These are phyloP conservation scores for Fregetta grallaria DNA, from an alignment of 2,113 vertebrate genomes.

Conservation along the genomic window DNA sequence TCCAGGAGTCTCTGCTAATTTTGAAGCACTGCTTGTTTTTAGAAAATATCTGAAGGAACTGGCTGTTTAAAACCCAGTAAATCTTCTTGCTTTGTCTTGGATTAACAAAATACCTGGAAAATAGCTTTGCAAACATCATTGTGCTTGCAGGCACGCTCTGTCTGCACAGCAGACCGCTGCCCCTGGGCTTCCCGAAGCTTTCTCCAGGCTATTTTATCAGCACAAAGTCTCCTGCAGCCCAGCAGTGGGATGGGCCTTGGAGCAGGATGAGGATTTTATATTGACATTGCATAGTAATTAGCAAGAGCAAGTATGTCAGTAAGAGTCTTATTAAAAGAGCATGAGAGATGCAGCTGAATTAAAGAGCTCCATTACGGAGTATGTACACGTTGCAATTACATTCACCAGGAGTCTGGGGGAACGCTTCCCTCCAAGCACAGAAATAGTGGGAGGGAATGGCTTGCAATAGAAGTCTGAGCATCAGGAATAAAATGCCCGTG, in stretches of 20 bases:
- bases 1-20: not conserved
- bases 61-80: not conserved
- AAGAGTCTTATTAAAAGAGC: not conserved
- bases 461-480: not conserved
- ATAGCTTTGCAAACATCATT: not conserved
- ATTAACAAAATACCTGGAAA: not conserved
- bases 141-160: not conserved
- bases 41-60: not conserved
- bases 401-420: not conserved
- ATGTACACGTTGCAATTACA: rapidly evolving
- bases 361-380: not conserved
- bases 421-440: not conserved
- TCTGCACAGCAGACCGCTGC: not conserved
- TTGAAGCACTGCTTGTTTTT: not conserved
- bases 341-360: not conserved
- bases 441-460: not conserved
- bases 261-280: not conserved
- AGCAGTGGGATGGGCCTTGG: not conserved
- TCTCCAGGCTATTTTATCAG: not conserved
- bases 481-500: not conserved
- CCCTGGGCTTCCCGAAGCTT: not conserved
- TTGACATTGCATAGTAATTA: not conserved
- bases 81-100: not conserved
- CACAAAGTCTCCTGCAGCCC: not conserved
- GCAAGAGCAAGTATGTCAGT: not conserved